phyloP scores from a whole-genome alignment of 2,888 invertebrate species.

The Temnothorax ravouxi region DNA sequence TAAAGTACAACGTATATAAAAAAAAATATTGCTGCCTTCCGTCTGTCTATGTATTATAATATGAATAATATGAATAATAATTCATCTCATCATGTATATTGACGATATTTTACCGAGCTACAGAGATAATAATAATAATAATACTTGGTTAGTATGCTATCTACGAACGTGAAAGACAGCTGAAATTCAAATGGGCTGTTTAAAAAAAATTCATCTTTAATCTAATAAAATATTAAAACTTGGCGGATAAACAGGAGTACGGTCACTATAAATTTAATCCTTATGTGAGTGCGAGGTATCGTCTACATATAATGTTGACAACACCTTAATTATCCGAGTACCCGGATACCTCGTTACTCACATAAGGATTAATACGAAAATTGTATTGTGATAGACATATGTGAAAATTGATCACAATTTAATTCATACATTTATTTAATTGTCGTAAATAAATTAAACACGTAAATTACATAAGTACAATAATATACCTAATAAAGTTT shows the following conservation, averaged over 20 bases:
- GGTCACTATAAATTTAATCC: background rate
- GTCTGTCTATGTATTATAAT: background rate
- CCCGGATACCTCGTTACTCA: too few species aligned
- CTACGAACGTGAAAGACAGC: background rate
- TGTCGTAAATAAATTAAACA: constrained; percentile 83
- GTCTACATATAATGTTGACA: too few species aligned
- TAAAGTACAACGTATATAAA: background rate
- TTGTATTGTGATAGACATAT: background rate
- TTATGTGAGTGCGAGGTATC: too few species aligned
- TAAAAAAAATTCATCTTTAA: background rate
- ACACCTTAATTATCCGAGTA: too few species aligned
- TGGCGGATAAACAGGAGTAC: background rate
- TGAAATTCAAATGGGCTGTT: background rate
- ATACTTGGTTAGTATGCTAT: too few species aligned
- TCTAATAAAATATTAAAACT: background rate
- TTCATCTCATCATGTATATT: background rate
- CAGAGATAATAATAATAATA: background rate
- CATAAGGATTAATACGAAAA: background rate
- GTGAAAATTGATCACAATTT: constrained; percentile 3
- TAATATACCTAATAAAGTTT: constrained; percentile 29
- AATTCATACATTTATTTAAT: constrained; percentile 70
- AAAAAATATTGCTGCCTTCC: background rate
- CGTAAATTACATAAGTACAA: constrained; percentile 42
- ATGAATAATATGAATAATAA: background rate
- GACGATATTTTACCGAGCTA: background rate